Conservation (phyloP, 1,140 invertebrate species). For the Archegozetes longisetosus region DNA sequence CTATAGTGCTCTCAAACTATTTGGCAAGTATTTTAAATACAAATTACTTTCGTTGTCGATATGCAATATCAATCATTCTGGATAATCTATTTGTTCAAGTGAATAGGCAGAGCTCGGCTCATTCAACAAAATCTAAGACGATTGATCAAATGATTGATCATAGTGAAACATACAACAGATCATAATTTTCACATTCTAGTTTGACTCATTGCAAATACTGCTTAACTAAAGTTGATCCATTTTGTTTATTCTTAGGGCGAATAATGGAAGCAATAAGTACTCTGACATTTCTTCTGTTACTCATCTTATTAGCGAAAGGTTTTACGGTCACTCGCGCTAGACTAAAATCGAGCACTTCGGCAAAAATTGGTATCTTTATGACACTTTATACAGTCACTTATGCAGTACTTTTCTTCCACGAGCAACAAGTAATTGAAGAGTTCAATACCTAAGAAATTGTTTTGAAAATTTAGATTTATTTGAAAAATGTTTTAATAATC, state of each 20-base stretch:
- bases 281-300: conserved; percentile 52
- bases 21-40: conserved; percentile 36
- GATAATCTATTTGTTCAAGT: not conserved
- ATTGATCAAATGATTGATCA: no score
- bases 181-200: no score
- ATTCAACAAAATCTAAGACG: no score
- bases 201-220: no score
- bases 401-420: conserved; percentile 54
- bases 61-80: not conserved
- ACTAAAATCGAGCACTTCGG: conserved; percentile 44
- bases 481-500: conserved; percentile 5
- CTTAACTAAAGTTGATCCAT: no score
- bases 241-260: no score
- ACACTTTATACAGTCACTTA: conserved; percentile 52
- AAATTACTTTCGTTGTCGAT: conserved; percentile 13
- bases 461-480: not conserved
- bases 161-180: no score
- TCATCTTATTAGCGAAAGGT: conserved; percentile 69
- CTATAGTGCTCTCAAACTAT: conserved; percentile 35
- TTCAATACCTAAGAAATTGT: not conserved
- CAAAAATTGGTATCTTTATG: conserved; percentile 65
- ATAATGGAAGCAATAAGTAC: conserved; percentile 51
- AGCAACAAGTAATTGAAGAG: conserved; percentile 41
- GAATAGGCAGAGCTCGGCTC: not conserved
- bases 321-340: conserved; percentile 73